Percentiles rank a stretch among this genome's conserved stretches.
phyloP scores from a whole-genome alignment of 1,140 invertebrate genomes.

The Macrobrachium nipponense region DNA sequence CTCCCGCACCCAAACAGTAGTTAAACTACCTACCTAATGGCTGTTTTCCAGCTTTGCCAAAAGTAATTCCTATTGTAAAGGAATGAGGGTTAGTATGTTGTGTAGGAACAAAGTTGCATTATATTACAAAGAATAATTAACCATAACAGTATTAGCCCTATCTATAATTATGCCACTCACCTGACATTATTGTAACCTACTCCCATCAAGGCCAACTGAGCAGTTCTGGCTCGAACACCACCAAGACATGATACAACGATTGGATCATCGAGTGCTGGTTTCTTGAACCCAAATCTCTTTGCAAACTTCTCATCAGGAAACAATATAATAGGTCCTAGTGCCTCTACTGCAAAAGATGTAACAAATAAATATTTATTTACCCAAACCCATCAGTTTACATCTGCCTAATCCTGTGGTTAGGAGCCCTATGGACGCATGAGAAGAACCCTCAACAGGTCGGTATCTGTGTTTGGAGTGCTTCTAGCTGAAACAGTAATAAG shows the following conservation, averaged over 20 bases:
- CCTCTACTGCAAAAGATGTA: neutral
- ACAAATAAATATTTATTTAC: neutral
- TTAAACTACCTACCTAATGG: too few species aligned
- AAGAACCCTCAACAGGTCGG: too few species aligned
- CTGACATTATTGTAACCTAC: neutral
- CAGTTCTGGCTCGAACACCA: constrained; percentile 5
- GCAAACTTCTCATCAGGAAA: neutral
- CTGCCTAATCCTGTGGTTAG: neutral
- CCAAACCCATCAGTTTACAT: neutral
- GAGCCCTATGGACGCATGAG: neutral
- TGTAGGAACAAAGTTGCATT: too few species aligned
- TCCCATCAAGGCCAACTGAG: constrained; percentile 5
- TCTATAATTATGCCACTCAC: too few species aligned
- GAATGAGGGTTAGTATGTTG: too few species aligned
- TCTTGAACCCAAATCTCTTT: neutral
- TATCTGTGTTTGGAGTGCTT: too few species aligned
- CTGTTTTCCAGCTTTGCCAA: too few species aligned
- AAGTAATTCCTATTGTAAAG: too few species aligned
- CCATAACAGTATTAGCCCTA: too few species aligned
- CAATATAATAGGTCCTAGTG: neutral
- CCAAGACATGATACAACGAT: neutral
- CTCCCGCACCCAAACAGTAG: too few species aligned
- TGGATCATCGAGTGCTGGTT: neutral
- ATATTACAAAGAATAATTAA: too few species aligned
- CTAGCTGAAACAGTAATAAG: too few species aligned